Evolutionary conservation across 2,113 vertebrate species (phyloP).

Genomic region (Urocolius indicus): DNA sequence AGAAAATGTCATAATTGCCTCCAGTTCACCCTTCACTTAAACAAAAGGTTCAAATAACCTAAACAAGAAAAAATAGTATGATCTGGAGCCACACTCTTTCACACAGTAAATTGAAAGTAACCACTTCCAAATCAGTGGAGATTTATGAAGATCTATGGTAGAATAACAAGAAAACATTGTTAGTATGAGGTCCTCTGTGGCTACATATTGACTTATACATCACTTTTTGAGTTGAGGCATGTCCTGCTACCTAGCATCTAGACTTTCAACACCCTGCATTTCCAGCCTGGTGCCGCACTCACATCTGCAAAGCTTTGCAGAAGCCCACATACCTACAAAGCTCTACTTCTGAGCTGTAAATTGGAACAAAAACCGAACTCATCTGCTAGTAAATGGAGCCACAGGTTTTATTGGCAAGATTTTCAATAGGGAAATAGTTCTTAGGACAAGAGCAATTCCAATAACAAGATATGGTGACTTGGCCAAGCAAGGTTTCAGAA

Average conservation of each 20-base stretch:
- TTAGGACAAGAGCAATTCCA: background rate
- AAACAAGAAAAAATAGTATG: background rate
- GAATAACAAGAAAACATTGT: background rate
- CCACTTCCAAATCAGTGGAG: background rate
- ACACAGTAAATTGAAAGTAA: background rate
- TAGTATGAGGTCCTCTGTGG: background rate
- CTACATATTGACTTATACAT: background rate
- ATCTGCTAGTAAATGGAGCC: background rate
- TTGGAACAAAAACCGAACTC: background rate
- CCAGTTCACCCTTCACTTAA: conserved; percentile 33
- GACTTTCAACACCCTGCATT: background rate
- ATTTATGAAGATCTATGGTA: background rate
- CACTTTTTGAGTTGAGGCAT: background rate
- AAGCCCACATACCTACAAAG: background rate
- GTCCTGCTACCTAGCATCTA: background rate
- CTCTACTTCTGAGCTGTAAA: background rate
- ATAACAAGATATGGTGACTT: background rate
- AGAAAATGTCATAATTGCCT: background rate
- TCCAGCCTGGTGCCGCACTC: background rate
- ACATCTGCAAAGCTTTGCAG: background rate
- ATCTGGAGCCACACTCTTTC: background rate
- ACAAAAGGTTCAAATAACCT: background rate
- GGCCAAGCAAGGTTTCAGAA: background rate
- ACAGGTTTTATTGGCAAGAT: background rate
- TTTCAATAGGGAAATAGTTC: background rate